Evolutionary conservation across 2,888 invertebrate genomes (phyloP).

Genomic region (Pammene aurita): DNA sequence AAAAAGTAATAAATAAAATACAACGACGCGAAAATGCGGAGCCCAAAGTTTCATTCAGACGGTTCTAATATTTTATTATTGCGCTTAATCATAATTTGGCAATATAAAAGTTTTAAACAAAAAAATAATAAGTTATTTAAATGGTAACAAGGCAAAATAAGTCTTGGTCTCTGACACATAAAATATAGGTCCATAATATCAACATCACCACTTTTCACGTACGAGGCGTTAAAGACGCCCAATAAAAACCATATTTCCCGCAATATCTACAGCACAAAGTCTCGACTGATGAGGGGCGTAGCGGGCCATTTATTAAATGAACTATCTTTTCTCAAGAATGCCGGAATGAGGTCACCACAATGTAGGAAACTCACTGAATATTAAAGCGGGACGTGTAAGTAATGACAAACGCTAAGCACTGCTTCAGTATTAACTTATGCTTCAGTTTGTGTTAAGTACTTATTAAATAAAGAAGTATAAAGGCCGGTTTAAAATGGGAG

Average conservation of each 20-base stretch:
- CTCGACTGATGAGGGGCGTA: constrained; percentile 57
- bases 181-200: neutral
- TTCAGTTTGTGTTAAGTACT: constrained; percentile 14
- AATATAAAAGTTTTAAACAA: no score
- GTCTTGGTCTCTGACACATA: no score
- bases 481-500: no score
- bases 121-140: no score
- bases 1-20: no score
- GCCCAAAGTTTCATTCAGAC: no score
- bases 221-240: constrained; percentile 22
- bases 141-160: no score
- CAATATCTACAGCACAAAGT: constrained; percentile 48
- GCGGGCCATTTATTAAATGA: constrained; percentile 68
- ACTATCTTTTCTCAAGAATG: constrained; percentile 57
- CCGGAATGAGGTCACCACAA: constrained; percentile 47
- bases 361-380: constrained; percentile 51
- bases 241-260: constrained; percentile 39
- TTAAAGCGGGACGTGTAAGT: constrained; percentile 48
- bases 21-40: no score
- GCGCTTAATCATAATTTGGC: no score
- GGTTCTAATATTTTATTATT: no score
- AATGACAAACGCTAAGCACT: constrained; percentile 35
- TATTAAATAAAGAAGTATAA: neutral
- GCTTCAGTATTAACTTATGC: constrained; percentile 32
- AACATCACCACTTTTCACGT: constrained; percentile 3